phyloP scores from a whole-genome alignment of 2,888 invertebrate species.

The Drosophila sordidula region DNA sequence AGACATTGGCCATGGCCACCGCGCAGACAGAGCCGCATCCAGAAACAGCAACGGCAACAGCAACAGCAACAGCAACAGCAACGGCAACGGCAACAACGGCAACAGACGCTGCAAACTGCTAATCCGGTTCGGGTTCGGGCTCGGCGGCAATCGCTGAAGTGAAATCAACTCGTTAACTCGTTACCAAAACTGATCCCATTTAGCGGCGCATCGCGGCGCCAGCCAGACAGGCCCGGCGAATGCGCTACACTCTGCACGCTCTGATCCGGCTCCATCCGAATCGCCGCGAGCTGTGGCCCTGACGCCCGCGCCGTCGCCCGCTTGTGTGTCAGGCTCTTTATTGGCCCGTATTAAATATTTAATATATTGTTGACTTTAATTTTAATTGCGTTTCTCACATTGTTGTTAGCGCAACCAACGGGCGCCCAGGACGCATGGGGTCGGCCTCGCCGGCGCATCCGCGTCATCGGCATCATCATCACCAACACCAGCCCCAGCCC shows the following conservation, averaged over 20 bases:
- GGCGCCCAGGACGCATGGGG: slow-evolving; percentile 26
- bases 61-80: slow-evolving; percentile 31
- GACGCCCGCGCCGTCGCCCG: background rate
- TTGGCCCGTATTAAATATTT: too few species aligned
- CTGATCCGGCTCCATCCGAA: background rate
- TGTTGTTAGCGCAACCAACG: slow-evolving; percentile 30
- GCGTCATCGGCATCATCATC: slow-evolving; percentile 64
- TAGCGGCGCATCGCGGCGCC: slow-evolving; percentile 80
- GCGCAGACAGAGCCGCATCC: slow-evolving; percentile 40
- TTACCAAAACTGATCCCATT: slow-evolving; percentile 83
- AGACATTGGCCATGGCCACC: slow-evolving; percentile 81
- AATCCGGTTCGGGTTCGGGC: slow-evolving; percentile 63
- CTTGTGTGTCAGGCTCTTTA: background rate
- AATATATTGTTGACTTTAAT: too few species aligned
- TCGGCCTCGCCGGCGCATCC: slow-evolving; percentile 44
- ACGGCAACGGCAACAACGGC: slow-evolving; percentile 8
- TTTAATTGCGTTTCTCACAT: background rate
- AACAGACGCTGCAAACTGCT: slow-evolving; percentile 55
- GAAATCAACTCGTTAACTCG: slow-evolving; percentile 84
- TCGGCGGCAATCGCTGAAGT: slow-evolving; percentile 82
- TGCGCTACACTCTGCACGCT: slow-evolving; percentile 42
- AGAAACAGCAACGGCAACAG: slow-evolving; percentile 45
- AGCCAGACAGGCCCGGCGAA: slow-evolving; percentile 35
- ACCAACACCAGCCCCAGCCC: slow-evolving; percentile 36
- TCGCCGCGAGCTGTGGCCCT: background rate